Evolutionary conservation across 2,888 invertebrate genomes (phyloP).

Genomic region (Stenolophus ochropezus): DNA sequence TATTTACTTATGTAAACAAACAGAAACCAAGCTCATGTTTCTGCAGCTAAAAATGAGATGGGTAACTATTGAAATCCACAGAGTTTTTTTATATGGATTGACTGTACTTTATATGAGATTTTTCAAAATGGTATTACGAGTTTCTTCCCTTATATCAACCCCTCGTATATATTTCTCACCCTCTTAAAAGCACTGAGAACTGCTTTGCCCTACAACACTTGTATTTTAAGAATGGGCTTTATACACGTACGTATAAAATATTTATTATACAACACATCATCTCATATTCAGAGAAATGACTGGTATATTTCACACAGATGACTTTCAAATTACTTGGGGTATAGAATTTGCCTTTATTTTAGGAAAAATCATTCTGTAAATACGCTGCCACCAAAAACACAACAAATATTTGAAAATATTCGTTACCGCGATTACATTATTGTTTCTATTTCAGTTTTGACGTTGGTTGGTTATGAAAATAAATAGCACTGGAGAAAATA

Average conservation of each 20-base stretch:
- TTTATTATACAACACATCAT: background rate
- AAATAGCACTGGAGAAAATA: too few relatives aligned
- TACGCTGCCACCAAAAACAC: too few relatives aligned
- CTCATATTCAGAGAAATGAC: background rate
- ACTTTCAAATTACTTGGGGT: too few relatives aligned
- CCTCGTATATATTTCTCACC: background rate
- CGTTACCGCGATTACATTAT: too few relatives aligned
- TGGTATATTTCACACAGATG: too few relatives aligned
- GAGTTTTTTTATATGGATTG: background rate
- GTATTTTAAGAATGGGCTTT: background rate
- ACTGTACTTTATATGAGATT: too few relatives aligned
- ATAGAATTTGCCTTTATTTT: too few relatives aligned
- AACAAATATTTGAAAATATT: too few relatives aligned
- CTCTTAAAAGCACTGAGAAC: background rate
- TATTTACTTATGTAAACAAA: background rate
- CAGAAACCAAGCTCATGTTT: background rate
- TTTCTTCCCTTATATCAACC: background rate
- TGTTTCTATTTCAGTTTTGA: too few relatives aligned
- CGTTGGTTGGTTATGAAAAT: too few relatives aligned
- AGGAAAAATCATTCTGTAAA: too few relatives aligned
- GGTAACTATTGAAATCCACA: background rate
- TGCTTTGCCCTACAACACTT: background rate
- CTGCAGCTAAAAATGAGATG: background rate
- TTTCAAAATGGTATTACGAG: slow-evolving; percentile 6
- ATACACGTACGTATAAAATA: background rate